A percentile compares a stretch with the other conserved stretches of the same genome.
phyloP scores from a whole-genome alignment of 2,113 vertebrate species.

The Columba janthina region DNA sequence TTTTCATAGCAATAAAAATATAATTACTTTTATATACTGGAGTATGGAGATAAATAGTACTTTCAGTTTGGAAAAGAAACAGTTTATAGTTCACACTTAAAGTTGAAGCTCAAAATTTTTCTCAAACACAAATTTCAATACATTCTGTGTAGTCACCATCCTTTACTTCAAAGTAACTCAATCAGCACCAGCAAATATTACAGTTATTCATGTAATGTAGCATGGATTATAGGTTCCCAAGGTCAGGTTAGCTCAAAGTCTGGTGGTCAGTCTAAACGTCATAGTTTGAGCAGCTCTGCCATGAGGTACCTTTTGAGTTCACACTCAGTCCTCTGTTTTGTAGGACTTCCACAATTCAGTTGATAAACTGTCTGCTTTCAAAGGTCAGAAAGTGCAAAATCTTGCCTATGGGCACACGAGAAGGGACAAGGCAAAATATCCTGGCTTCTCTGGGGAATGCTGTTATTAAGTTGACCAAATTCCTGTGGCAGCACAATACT shows the following conservation, averaged over 20 bases:
- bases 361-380: neutral
- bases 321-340: neutral
- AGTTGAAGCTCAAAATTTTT: neutral
- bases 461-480: neutral
- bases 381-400: neutral
- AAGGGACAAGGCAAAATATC: neutral
- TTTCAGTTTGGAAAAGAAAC: neutral
- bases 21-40: neutral
- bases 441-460: neutral
- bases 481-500: neutral
- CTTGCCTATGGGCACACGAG: neutral
- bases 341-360: neutral
- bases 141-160: neutral
- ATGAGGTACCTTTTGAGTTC: neutral
- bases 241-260: neutral
- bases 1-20: neutral
- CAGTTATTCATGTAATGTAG: neutral
- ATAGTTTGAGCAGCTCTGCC: neutral
- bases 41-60: neutral
- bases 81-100: neutral
- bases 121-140: neutral
- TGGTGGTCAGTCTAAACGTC: neutral
- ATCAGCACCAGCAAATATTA: neutral
- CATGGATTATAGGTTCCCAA: neutral
- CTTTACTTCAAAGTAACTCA: neutral